Evolutionary conservation across 2,888 invertebrate species (phyloP).

Genomic region (Argyresthia albistria): DNA sequence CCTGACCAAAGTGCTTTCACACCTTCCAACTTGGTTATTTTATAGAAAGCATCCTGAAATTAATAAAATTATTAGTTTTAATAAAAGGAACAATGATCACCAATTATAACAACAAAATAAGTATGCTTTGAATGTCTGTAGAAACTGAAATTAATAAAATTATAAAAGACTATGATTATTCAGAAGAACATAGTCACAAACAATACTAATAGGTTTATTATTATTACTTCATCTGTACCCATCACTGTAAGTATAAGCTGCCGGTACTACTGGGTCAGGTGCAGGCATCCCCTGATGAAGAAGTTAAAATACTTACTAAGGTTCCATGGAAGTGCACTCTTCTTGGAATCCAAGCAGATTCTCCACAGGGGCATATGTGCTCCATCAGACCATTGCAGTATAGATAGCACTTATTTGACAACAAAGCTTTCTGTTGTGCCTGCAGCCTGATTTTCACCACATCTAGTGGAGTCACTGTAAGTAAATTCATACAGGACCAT

Average conservation of each 20-base stretch:
- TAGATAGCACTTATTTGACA: slow-evolving; percentile 91
- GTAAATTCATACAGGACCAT: no score
- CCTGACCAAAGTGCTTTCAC: slow-evolving; percentile 96
- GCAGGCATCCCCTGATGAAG: no score
- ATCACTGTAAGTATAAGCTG: no score
- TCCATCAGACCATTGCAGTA: slow-evolving; percentile 99
- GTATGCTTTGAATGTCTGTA: no score
- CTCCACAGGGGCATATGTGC: slow-evolving; percentile 90
- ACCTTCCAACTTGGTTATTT: slow-evolving; percentile 93
- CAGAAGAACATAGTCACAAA: no score
- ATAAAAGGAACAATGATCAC: neutral
- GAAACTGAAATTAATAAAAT: no score
- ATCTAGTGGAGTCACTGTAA: slow-evolving; percentile 96
- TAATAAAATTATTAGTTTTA: neutral
- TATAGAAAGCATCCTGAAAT: slow-evolving; percentile 92
- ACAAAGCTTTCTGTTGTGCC: slow-evolving; percentile 88
- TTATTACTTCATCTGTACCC: no score
- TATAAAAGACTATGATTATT: no score
- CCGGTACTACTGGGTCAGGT: neutral
- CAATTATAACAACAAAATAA: no score
- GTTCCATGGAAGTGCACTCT: slow-evolving; percentile 85
- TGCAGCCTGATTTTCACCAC: slow-evolving; percentile 99
- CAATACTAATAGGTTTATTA: no score
- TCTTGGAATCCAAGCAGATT: slow-evolving; percentile 75
- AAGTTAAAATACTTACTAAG: slow-evolving; percentile 60